Percentiles rank a stretch among this genome's conserved stretches.
These are phyloP conservation scores for Bombus pascuorum DNA, from an alignment of 1,140 invertebrate genomes.

Conservation along the genomic window DNA sequence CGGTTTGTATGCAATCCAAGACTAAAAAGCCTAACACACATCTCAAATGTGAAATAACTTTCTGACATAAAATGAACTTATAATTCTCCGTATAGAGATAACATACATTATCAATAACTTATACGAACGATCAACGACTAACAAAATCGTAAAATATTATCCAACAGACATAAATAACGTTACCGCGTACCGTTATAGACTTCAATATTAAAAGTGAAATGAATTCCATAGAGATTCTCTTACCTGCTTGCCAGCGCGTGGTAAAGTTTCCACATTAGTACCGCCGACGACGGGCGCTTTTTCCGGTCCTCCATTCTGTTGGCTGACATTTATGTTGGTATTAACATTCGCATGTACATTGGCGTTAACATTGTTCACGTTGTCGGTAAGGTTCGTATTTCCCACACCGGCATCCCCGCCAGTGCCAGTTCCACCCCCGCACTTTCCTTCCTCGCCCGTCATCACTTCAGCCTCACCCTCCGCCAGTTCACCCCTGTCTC, in stretches of 20 bases:
- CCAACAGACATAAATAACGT: too few relatives aligned
- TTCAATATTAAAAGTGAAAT: background rate
- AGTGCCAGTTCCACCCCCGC: slow-evolving; percentile 67
- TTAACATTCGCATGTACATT: slow-evolving; percentile 76
- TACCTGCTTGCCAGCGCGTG: slow-evolving; percentile 84
- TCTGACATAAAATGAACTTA: too few relatives aligned
- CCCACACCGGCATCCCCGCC: slow-evolving; percentile 64
- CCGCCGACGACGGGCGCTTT: slow-evolving; percentile 85
- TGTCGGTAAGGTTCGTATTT: slow-evolving; percentile 63
- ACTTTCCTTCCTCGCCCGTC: slow-evolving; percentile 80
- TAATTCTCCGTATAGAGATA: too few relatives aligned
- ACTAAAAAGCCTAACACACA: too few relatives aligned
- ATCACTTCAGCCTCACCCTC: slow-evolving; percentile 72
- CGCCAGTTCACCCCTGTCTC: slow-evolving; percentile 65
- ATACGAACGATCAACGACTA: background rate
- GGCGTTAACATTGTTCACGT: slow-evolving; percentile 64
- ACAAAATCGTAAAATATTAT: background rate
- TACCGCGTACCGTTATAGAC: background rate
- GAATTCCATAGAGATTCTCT: slow-evolving; percentile 8
- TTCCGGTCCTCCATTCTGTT: slow-evolving; percentile 80
- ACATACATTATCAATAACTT: too few relatives aligned
- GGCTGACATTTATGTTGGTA: slow-evolving; percentile 81
- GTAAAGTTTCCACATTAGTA: slow-evolving; percentile 85
- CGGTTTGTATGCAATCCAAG: too few relatives aligned
- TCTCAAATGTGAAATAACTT: too few relatives aligned